phyloP scores from a whole-genome alignment of 2,888 invertebrate species.

The Phragmatobia fuliginosa region DNA sequence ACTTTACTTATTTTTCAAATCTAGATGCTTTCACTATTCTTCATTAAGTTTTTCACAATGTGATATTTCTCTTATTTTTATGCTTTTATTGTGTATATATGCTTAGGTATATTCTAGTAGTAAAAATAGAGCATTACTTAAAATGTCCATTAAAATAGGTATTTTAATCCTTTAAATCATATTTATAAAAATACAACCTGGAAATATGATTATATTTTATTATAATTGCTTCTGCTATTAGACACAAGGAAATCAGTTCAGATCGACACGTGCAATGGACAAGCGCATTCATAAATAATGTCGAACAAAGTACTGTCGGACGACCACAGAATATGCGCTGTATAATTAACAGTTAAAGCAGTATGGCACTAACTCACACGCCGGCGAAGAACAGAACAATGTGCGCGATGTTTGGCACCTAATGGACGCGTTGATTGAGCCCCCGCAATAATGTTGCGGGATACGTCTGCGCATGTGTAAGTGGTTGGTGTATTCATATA shows the following conservation, averaged over 20 bases:
- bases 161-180: neutral
- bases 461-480: slow-evolving; percentile 44
- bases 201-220: neutral
- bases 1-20: too few species aligned
- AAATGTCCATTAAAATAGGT: neutral
- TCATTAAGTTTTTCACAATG: neutral
- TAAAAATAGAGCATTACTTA: neutral
- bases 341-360: slow-evolving; percentile 82
- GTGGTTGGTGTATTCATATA: slow-evolving; percentile 8
- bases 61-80: neutral
- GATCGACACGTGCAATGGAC: slow-evolving; percentile 50
- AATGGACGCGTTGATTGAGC: slow-evolving; percentile 73
- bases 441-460: slow-evolving; percentile 66
- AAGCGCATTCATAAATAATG: slow-evolving; percentile 68
- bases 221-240: neutral
- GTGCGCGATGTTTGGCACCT: slow-evolving; percentile 74
- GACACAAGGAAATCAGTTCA: neutral
- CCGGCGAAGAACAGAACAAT: slow-evolving; percentile 73
- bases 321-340: slow-evolving; percentile 69
- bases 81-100: neutral
- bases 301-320: slow-evolving; percentile 70
- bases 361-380: slow-evolving; percentile 78
- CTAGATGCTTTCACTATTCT: neutral
- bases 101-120: neutral
- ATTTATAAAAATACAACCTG: neutral